Conservation (phyloP, 2,113 vertebrate genomes). For the Xiphophorus hellerii region DNA sequence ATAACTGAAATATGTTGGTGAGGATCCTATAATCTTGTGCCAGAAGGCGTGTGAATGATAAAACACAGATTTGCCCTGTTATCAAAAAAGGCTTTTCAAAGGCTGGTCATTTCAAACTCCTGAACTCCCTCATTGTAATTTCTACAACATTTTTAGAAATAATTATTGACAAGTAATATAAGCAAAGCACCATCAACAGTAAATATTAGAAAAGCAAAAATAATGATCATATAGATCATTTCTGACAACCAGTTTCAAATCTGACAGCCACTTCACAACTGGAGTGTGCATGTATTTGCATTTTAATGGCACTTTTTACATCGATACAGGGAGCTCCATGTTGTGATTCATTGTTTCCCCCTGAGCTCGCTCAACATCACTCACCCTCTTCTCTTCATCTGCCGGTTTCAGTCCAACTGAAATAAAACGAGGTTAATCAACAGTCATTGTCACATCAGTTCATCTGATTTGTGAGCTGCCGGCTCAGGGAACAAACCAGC, state of each 20-base stretch:
- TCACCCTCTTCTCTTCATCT: conserved; percentile 16
- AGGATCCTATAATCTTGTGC: no score
- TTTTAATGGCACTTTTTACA: conserved; percentile 32
- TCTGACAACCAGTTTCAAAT: conserved; percentile 3
- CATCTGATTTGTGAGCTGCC: conserved; percentile 21
- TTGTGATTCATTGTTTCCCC: conserved; percentile 35
- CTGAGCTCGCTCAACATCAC: not conserved
- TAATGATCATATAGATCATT: conserved; percentile 1
- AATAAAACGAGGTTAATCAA: conserved; percentile 28
- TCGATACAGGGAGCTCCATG: not conserved
- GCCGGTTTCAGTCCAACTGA: conserved; percentile 16
- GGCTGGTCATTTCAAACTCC: no score
- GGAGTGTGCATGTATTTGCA: conserved; percentile 47
- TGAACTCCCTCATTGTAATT: no score
- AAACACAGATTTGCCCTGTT: no score
- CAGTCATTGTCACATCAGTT: conserved; percentile 5
- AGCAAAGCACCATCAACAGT: not conserved
- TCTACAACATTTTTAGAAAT: not conserved
- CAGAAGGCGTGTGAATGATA: no score
- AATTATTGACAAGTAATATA: not conserved
- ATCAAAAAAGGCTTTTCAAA: no score
- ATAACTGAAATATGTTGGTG: no score
- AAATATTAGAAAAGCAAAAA: not conserved
- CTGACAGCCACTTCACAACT: conserved; percentile 21
- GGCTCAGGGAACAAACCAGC: not conserved